Evolutionary conservation across 2,113 vertebrate genomes (phyloP).

Genomic region (Heliornis fulica): DNA sequence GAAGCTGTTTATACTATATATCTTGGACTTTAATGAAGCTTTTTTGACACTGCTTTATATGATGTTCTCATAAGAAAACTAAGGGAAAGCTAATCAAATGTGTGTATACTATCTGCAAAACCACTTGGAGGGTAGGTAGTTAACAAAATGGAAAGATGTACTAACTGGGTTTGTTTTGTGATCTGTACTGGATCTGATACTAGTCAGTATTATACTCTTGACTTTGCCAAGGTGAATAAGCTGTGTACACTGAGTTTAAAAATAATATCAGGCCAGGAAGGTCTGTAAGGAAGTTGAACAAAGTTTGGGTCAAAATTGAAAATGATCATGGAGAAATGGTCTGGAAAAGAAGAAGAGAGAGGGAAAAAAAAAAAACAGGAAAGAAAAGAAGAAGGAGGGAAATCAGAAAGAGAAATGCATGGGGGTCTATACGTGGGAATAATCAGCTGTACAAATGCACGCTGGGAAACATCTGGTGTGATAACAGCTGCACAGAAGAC

Average conservation of each 20-base stretch:
- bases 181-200: not conserved
- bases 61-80: not conserved
- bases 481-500: not conserved
- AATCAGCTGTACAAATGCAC: not conserved
- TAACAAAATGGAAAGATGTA: not conserved
- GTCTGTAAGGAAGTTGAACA: not conserved
- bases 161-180: not conserved
- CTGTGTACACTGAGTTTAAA: not conserved
- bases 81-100: not conserved
- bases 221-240: not conserved
- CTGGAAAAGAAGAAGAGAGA: not conserved
- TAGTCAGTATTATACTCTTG: not conserved
- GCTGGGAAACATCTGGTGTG: constrained; percentile 16
- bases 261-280: not conserved
- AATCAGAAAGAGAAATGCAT: not conserved
- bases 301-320: not conserved
- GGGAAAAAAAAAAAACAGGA: too few species aligned
- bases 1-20: not conserved
- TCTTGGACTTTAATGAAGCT: not conserved
- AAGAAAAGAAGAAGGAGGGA: not conserved
- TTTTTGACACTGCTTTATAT: not conserved
- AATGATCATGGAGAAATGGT: not conserved
- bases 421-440: not conserved
- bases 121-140: not conserved
- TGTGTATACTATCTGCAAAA: not conserved